Evolutionary conservation across 2,888 invertebrate genomes (phyloP).

Genomic region (Tillus elongatus): DNA sequence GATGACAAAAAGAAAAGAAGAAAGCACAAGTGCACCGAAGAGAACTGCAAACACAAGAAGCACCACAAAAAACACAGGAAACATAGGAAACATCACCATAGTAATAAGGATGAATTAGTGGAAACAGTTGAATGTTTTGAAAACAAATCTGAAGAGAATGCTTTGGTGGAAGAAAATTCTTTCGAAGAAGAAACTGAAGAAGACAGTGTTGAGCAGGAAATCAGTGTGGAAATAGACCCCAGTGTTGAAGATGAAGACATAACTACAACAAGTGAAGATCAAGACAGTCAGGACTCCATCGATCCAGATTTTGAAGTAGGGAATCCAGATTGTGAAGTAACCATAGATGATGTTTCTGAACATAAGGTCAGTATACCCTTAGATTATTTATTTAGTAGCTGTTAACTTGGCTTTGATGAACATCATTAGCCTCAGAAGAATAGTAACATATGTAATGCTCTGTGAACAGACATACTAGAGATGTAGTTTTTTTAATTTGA

Average conservation of each 20-base stretch:
- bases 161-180: conserved; percentile 39
- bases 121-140: conserved; percentile 4
- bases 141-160: conserved; percentile 36
- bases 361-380: conserved; percentile 29
- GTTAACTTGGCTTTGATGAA: too few species aligned
- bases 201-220: conserved; percentile 36
- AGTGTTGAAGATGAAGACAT: conserved; percentile 21
- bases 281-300: conserved; percentile 15
- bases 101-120: conserved; percentile 15
- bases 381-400: conserved; percentile 8
- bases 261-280: conserved; percentile 21
- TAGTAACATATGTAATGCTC: too few species aligned
- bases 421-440: too few species aligned
- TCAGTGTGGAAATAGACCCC: conserved; percentile 31
- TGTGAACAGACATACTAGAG: too few species aligned
- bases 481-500: too few species aligned
- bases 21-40: conserved; percentile 60
- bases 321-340: conserved; percentile 37
- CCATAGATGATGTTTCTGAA: conserved; percentile 37
- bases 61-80: conserved; percentile 73
- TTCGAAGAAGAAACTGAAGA: conserved; percentile 19
- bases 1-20: conserved; percentile 58
- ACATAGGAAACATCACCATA: conserved; percentile 64
- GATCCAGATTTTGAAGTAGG: conserved; percentile 20
- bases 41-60: conserved; percentile 61